Conservation (phyloP, 2,113 vertebrate species). For the Chunga burmeisteri region DNA sequence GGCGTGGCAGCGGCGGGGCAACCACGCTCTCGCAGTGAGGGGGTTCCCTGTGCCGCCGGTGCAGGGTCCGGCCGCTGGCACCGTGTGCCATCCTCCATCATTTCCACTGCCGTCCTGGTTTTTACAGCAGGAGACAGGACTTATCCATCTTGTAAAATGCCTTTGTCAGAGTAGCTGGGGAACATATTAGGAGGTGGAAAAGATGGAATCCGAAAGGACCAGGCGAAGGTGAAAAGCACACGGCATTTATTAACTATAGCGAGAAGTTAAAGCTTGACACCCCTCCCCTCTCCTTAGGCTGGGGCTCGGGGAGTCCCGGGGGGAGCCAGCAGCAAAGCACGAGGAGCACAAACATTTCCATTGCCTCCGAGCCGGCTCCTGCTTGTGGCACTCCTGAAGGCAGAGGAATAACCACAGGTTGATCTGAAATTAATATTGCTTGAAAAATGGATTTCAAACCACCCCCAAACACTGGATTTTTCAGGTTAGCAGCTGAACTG, state of each 20-base stretch:
- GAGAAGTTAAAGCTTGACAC: neutral
- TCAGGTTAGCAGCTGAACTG: neutral
- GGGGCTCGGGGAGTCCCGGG: fast-evolving
- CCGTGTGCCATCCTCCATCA: fast-evolving
- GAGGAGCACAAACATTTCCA: neutral
- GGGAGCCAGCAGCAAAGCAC: neutral
- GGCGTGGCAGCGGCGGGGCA: neutral
- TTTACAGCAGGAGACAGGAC: neutral
- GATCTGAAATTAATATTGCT: neutral
- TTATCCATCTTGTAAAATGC: neutral
- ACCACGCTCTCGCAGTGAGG: neutral
- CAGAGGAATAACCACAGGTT: neutral
- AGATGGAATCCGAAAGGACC: neutral
- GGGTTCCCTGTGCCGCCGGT: fast-evolving
- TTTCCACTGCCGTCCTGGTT: neutral
- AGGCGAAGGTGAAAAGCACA: neutral
- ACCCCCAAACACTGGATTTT: neutral
- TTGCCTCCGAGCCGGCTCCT: fast-evolving
- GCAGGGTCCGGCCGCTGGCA: fast-evolving
- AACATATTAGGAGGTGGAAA: neutral
- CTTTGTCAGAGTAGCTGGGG: neutral
- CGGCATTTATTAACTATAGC: fast-evolving
- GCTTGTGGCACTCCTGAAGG: neutral
- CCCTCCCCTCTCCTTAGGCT: neutral
- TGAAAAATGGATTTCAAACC: neutral